Base-by-base conservation (phyloP, 2,888 invertebrate species). In the Athalia rosae region DNA sequence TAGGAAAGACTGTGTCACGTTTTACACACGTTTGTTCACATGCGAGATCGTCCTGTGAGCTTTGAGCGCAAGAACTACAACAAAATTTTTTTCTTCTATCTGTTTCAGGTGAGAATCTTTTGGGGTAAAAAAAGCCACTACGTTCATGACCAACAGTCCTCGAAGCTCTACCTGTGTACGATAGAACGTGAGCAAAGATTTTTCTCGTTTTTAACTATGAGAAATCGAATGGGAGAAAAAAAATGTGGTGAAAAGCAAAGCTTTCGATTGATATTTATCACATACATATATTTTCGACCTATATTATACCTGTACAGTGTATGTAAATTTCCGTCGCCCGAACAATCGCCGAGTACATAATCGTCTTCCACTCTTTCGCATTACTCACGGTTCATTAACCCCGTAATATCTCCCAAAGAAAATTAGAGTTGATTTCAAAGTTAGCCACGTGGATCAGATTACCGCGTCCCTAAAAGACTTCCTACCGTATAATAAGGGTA, bases 81-180 rank as follows among this genome's bases (percentile, higher is more conserved):
- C 56, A 58, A n/a, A 15, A 4, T n/a, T 69, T 58, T 58, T 69
- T 58, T 53, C 41, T 58, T 0, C 13, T 56, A 3, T 71, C 5
- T 71, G 71, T 71, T 71, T 71, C 71, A 71, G 71, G 71, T 71
- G 71, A 71, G 71, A 71, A 28, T 28, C 53, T 53, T 11, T 69
- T 41, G 7, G 9, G 28, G 7, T 53, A n/a, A 0, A 4, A 9
- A 7, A n/a, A 0, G 53, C n/a, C n/a, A 53, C n/a, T 11, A 11
- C 53, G n/a, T n/a, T n/a, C 53, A 53, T 53, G 9, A 11, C 53
- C n/a, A 53, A 11, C 4, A 7, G 4, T 53, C 53, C n/a, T 11
- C 11, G 53, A 53, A 53, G 4, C 9, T 53, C 53, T 53, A 28
- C 28, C 28, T 28, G 2, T 28, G 28, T 28, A 28, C 28, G 28